A percentile compares a stretch with the other conserved stretches of the same genome.
phyloP scores from a whole-genome alignment of 2,113 vertebrate genomes.

The Perca fluviatilis region DNA sequence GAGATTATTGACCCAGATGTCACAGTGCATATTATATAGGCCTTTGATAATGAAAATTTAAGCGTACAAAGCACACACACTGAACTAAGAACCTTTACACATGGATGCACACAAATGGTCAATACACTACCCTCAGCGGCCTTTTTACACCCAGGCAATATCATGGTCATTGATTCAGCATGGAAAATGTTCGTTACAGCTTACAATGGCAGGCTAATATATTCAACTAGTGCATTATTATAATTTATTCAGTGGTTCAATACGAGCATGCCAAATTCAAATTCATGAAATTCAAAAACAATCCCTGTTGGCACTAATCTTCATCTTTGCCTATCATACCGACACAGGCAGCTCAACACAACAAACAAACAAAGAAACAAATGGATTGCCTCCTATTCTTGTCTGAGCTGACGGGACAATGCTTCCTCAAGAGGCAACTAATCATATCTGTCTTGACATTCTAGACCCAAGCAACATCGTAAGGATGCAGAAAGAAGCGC shows the following conservation, averaged over 20 bases:
- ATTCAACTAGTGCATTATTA: background rate
- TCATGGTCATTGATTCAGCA: background rate
- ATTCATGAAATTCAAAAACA: slow-evolving; percentile 23
- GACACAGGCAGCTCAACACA: slow-evolving; percentile 17
- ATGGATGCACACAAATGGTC: background rate
- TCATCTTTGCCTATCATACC: slow-evolving; percentile 14
- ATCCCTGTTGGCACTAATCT: slow-evolving; percentile 17
- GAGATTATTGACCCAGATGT: slow-evolving; percentile 32
- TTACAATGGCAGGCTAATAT: background rate
- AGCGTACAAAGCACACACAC: slow-evolving; percentile 8
- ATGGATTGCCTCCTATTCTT: slow-evolving; percentile 38
- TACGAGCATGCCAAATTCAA: slow-evolving; percentile 15
- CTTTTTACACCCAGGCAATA: slow-evolving; percentile 17
- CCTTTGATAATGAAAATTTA: slow-evolving; percentile 28
- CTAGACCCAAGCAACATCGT: slow-evolving; percentile 13
- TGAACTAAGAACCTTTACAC: slow-evolving; percentile 11
- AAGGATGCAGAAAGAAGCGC: background rate
- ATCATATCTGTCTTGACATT: slow-evolving; percentile 46
- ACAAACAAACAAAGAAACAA: background rate
- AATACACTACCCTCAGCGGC: background rate
- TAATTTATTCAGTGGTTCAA: background rate
- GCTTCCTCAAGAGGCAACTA: slow-evolving; percentile 52
- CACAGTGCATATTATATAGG: background rate
- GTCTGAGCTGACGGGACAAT: slow-evolving; percentile 27
- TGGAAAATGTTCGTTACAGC: background rate